Percentiles rank a stretch among this genome's conserved stretches.
phyloP scores from a whole-genome alignment of 2,113 vertebrate genomes.

The Scalopus aquaticus region DNA sequence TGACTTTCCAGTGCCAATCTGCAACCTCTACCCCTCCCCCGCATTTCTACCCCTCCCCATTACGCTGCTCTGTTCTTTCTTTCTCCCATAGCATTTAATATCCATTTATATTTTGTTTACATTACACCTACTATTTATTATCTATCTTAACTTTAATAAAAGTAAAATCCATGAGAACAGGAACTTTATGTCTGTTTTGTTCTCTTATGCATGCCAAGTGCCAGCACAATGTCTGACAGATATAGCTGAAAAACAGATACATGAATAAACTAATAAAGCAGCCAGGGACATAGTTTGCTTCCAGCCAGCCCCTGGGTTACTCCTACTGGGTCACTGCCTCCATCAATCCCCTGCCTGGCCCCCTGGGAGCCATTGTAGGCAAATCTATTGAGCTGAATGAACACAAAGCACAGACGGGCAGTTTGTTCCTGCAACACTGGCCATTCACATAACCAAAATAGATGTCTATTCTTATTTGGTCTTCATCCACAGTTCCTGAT shows the following conservation, averaged over 20 bases:
- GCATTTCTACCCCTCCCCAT: background rate
- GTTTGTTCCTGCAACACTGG: too few relatives aligned
- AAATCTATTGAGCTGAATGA: background rate
- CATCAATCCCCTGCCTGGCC: too few relatives aligned
- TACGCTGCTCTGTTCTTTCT: background rate
- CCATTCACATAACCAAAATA: too few relatives aligned
- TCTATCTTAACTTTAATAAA: background rate
- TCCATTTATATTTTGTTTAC: background rate
- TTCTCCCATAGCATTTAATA: background rate
- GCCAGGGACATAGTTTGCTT: too few relatives aligned
- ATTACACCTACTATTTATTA: background rate
- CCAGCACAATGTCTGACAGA: background rate
- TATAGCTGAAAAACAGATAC: background rate
- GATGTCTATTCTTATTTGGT: too few relatives aligned
- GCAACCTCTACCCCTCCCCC: background rate
- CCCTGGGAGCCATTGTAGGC: fast-evolving
- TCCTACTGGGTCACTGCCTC: background rate
- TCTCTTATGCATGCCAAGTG: background rate
- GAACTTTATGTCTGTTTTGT: background rate
- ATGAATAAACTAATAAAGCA: background rate
- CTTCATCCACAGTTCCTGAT: too few relatives aligned
- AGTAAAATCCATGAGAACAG: background rate
- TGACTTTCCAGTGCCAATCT: background rate
- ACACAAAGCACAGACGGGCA: too few relatives aligned
- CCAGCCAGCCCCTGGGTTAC: background rate